Base-by-base conservation (phyloP, 2,888 invertebrate species). In the Argyresthia albistria region DNA sequence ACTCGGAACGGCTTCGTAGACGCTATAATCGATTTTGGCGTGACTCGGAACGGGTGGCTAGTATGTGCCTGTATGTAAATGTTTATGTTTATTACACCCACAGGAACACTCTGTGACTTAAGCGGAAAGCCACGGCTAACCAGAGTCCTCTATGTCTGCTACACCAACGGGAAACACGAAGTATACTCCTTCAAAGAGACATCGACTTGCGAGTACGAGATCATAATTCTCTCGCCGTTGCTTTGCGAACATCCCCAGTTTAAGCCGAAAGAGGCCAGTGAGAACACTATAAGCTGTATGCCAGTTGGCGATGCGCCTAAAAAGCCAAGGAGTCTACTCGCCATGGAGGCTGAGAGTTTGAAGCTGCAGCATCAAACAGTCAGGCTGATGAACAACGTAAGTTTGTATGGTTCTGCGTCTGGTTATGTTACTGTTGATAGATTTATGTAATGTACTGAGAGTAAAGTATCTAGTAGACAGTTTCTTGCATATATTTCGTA, bases 141-240 rank as follows among this genome's bases (percentile, higher is more conserved):
- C 0, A 91, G 91, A 66, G 91, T 98, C 1, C 88, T 94, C 0
- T 98, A 98, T 67, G 95, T 97, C 0, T 98, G 98, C 80, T 95
- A 94, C 67, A 90, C 91, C 4, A 93, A 95, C 62, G 95, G 96
- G 1, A 95, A 95, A 65, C 96, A 97, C 62, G 97, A 98, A 70
- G 92, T 98, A 1, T 96, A 95, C 70, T 95, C 96, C 0, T 90
- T 98, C 56, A 97, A 97, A 69, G 98, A 98, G 77, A 95, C 93
- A 0, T 94, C 96, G 0, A 97, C 96, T 0, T 99, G 99, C 70
- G 95, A 97, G 74, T 99, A 99, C 72, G 98, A 98, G 79, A 93
- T 90, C 8, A 91, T 98, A 11, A 94, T 99, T 11, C 86, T 98
- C 16, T 96, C 98, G 0, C 93, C 95, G 0, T 78, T 93, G 9